Evolutionary conservation across 2,888 invertebrate genomes (phyloP).

Genomic region (Drosophila stalkeri): DNA sequence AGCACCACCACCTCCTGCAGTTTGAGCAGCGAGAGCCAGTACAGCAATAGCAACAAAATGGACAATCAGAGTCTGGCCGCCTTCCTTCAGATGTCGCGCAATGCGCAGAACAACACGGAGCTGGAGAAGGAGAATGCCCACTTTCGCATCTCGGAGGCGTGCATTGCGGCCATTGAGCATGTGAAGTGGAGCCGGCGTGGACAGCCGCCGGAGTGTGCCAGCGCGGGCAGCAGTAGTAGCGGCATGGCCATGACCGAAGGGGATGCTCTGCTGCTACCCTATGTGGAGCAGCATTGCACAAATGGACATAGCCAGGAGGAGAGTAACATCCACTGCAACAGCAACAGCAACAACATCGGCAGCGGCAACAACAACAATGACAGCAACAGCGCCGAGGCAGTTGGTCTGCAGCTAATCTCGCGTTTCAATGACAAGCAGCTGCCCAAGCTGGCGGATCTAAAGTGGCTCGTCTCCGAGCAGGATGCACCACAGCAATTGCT

Average conservation of each 20-base stretch:
- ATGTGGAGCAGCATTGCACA: slow-evolving; percentile 76
- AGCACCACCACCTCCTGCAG: slow-evolving; percentile 39
- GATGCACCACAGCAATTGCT: slow-evolving; percentile 92
- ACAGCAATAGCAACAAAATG: slow-evolving; percentile 41
- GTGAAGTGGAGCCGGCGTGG: slow-evolving; percentile 87
- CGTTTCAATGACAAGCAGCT: slow-evolving; percentile 91
- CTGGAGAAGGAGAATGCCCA: slow-evolving; percentile 94
- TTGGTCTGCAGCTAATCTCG: slow-evolving; percentile 91
- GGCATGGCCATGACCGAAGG: slow-evolving; percentile 2
- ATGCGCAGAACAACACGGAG: slow-evolving; percentile 90
- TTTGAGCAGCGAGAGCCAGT: slow-evolving; percentile 56
- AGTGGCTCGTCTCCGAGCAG: slow-evolving; percentile 92
- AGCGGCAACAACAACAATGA: slow-evolving; percentile 82
- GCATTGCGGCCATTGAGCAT: slow-evolving; percentile 93
- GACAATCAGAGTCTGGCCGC: slow-evolving; percentile 89
- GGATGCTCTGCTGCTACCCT: slow-evolving; percentile 45
- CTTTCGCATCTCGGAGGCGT: slow-evolving; percentile 93
- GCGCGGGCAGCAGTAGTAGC: not conserved
- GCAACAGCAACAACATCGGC: not conserved
- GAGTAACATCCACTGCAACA: not conserved
- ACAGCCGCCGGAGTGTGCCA: not conserved
- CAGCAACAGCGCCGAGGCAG: slow-evolving; percentile 90
- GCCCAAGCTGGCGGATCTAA: slow-evolving; percentile 91
- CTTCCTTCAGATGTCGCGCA: slow-evolving; percentile 90
- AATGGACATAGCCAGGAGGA: slow-evolving; percentile 63